These are phyloP conservation scores for Gymnoscopelus microlampas DNA, from an alignment of 2,797 vertebrate species.

Conservation along the genomic window DNA sequence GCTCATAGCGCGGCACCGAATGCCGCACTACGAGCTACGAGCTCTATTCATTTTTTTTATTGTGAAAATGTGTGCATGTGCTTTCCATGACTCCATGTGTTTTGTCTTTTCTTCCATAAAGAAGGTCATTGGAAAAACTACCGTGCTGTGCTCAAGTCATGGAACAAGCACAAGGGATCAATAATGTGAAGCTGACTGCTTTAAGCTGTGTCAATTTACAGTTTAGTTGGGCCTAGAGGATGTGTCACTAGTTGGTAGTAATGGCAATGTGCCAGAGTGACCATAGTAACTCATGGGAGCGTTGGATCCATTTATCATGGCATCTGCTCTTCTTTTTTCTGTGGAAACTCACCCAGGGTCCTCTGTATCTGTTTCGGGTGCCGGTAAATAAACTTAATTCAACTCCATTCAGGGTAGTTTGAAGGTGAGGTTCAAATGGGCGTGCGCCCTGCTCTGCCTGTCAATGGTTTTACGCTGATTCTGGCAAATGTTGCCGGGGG, in stretches of 20 bases:
- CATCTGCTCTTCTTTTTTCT: neutral
- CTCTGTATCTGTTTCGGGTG: neutral
- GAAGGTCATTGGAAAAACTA: conserved; percentile 10
- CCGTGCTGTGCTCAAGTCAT: neutral
- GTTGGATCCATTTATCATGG: neutral
- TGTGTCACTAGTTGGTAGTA: neutral
- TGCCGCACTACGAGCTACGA: no score
- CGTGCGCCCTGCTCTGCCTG: no score
- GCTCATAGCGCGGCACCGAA: no score
- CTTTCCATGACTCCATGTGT: neutral
- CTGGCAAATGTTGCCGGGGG: no score
- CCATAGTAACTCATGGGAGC: neutral
- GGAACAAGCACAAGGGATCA: neutral
- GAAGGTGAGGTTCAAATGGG: neutral
- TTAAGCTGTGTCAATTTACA: neutral
- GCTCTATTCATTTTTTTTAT: no score
- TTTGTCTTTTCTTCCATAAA: no score
- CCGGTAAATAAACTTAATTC: no score
- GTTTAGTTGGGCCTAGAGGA: neutral
- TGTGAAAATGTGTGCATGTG: neutral
- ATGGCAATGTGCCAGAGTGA: neutral
- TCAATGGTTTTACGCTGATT: no score
- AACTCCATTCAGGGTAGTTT: neutral
- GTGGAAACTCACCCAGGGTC: neutral
- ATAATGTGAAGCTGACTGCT: no score